phyloP scores from a whole-genome alignment of 64 coral and sea anemone genomes.

The Anthopleura sola region DNA sequence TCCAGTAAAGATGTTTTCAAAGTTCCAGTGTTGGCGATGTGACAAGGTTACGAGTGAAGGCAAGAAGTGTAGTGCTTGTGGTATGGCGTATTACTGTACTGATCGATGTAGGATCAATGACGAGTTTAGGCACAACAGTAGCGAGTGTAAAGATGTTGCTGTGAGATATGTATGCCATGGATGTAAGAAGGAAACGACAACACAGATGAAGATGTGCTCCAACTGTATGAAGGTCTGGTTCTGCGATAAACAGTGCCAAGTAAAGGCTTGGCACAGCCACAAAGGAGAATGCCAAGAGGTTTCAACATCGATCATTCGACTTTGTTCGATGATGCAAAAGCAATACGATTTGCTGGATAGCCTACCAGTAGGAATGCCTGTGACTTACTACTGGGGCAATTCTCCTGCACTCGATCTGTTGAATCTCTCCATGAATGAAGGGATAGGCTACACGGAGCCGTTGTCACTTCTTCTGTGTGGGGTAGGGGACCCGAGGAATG shows the following conservation, averaged over 20 bases:
- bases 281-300: conserved; percentile 23
- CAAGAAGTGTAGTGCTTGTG: conserved; percentile 13
- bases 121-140: conserved; percentile 46
- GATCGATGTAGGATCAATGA: conserved; percentile 34
- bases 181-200: conserved; percentile 15
- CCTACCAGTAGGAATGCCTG: background rate
- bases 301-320: background rate
- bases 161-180: conserved; percentile 8
- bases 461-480: conserved; percentile 38
- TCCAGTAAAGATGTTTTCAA: conserved; percentile 10
- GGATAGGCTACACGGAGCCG: conserved; percentile 11
- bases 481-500: conserved; percentile 47
- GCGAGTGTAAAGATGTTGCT: conserved; percentile 42
- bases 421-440: conserved; percentile 52
- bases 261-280: conserved; percentile 19
- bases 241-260: conserved; percentile 24
- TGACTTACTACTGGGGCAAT: conserved; percentile 56
- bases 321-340: background rate
- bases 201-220: conserved; percentile 16
- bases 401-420: conserved; percentile 35
- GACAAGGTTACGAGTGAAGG: background rate
- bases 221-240: conserved; percentile 49
- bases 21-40: conserved; percentile 45
- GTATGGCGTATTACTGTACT: conserved; percentile 58
- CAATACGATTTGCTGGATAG: background rate